Base-by-base conservation (phyloP, 2,113 vertebrate species). In the Silurus meridionalis region DNA sequence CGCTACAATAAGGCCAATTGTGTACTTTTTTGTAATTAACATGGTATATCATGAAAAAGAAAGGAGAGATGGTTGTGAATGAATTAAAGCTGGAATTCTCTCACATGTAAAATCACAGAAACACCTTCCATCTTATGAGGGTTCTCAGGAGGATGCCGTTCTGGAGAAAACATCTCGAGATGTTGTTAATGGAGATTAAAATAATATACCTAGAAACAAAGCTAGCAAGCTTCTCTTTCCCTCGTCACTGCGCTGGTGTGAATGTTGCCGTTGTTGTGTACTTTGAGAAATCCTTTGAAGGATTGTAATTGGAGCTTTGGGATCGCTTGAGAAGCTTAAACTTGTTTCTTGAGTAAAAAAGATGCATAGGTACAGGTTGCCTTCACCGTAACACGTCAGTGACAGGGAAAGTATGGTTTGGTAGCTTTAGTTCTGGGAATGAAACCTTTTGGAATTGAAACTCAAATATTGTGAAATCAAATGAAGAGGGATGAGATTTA, bases 81-180 rank as follows among this genome's bases (percentile, higher is more conserved):
- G 66, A 86, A 89, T 89, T 60, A 78, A 85, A 77, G 82, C 55
- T 64, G 37, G 83, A 91, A 91, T 53, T 89, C 83, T 84, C 67
- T 75, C 80, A 91, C 90, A 93, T 92, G 92, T 48, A 88, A 90
- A 86, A 89, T 84, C 88, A 80, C 88, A 89, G 90, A 90, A 91
- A 89, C 86, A 89, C 83, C 91, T 92, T 90, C 88, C 89, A 88
- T 91, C 80, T 87, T 87, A 84, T 90, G 91, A 93, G 87, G 92
- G 86, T 90, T 79, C 89, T 90, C 63, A 72, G 84, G 81, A 90
- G 89, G 83, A 69, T 61, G 72, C 78, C 86, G 87, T 86, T 87
- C 85, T 69, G 82, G 58, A 37, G 37, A 89, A 91, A 84, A 83
- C 83, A 88, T 89, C 88, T 92, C 91, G 89, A 89, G 6, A 87